A percentile compares a stretch with the other conserved stretches of the same genome.
Evolutionary conservation across 2,888 invertebrate genomes (phyloP).

Genomic region (Brenthis hecate): DNA sequence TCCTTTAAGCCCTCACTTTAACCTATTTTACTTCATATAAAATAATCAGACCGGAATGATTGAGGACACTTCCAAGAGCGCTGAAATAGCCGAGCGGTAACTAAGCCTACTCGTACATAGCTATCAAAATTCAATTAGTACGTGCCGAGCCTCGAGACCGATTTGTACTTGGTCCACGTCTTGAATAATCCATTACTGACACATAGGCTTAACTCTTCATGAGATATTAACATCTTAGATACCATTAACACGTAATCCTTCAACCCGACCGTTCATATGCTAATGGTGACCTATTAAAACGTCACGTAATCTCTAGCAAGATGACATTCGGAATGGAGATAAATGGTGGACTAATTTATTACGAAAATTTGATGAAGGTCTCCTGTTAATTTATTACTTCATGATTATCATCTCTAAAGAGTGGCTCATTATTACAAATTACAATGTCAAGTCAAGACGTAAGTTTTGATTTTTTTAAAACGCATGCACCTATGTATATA

Average conservation of each 20-base stretch:
- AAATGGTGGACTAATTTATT: constrained; percentile 54
- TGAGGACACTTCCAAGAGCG: constrained; percentile 34
- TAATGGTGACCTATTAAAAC: constrained; percentile 72
- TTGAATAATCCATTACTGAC: constrained; percentile 68
- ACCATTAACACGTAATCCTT: constrained; percentile 74
- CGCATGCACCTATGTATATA: too few relatives aligned
- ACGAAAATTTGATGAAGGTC: constrained; percentile 16
- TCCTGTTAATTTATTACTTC: constrained; percentile 12
- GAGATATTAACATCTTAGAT: constrained; percentile 70
- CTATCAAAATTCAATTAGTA: constrained; percentile 62
- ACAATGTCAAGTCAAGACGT: neutral
- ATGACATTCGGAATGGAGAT: constrained; percentile 57
- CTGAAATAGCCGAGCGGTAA: constrained; percentile 43
- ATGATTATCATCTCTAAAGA: neutral
- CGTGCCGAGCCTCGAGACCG: constrained; percentile 49
- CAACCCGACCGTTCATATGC: constrained; percentile 71
- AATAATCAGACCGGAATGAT: constrained; percentile 38
- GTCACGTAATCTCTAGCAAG: constrained; percentile 59
- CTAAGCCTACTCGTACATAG: constrained; percentile 42
- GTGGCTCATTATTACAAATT: neutral
- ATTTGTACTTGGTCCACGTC: constrained; percentile 58
- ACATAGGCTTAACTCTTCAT: constrained; percentile 68
- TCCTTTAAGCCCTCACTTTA: constrained; percentile 29
- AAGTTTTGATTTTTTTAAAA: neutral
- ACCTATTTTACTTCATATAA: constrained; percentile 36